Base-by-base conservation (phyloP, 2,797 vertebrate species). In the Enteromius afrohamiltoni region DNA sequence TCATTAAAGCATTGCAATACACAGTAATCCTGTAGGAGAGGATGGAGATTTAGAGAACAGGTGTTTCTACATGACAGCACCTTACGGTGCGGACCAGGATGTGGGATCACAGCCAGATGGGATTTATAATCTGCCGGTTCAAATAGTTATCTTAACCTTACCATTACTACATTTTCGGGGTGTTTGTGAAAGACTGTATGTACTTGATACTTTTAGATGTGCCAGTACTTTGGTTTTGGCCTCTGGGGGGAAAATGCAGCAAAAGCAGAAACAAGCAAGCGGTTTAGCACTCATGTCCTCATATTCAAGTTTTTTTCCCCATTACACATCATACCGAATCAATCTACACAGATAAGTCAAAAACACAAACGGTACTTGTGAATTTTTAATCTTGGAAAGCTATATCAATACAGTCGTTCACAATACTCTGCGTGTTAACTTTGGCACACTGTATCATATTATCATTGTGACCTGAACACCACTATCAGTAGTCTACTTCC, bases 1-100 rank as follows among this genome's bases (percentile, higher is more conserved):
- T 91, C 88, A 93, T 95, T 95, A 94, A 94, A 92, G 91, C 93
- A 95, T 89, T 91, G 88, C 79, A 93, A 92, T 89, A 93, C 83
- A 93, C 90, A 93, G 82, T 90, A 85, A 89, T 87, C 85, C 83
- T 87, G 76, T 76, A 71, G 83, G 86, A 90, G 88, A 88, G 84
- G 88, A 86, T 87, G 88, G 87, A 87, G 85, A 86, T 83, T 71
- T 82, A 67, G 62, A 78, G 69, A 34, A 49, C 60, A 49, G 17
- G 60, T 49, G 29, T 65, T 65, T 65, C 17, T 65, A 65, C 62
- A 65, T 65, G 62, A 65, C 62, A 65, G 62, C 29, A 34, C 62
- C 62, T 65, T 34, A 34, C 19, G 1, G 29, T 65, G 29, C 31
- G 29, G 29, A 65, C 62, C 62, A 34, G 29, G 31, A 65, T 65